Percentiles rank a stretch among this genome's conserved stretches.
phyloP scores from a whole-genome alignment of 2,888 invertebrate genomes.

The Protula sp. region DNA sequence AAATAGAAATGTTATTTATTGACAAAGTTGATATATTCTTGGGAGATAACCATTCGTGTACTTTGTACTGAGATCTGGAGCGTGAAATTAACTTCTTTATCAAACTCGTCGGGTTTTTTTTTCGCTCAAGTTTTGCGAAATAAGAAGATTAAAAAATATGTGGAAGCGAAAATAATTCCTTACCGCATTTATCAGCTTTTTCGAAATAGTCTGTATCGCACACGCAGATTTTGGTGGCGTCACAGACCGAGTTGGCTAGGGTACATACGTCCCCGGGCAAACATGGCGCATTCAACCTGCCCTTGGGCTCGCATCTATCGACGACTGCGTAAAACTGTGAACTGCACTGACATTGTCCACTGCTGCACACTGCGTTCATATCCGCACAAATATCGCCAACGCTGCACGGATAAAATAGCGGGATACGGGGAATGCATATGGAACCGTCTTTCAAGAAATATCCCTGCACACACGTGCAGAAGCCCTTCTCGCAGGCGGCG shows the following conservation, averaged over 20 bases:
- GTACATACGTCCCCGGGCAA: slow-evolving; percentile 12
- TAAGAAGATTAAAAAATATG: too few species aligned
- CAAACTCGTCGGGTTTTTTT: too few species aligned
- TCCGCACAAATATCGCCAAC: slow-evolving; percentile 17
- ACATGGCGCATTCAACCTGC: slow-evolving; percentile 16
- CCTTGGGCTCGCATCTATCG: slow-evolving; percentile 14
- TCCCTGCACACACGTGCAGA: slow-evolving; percentile 14
- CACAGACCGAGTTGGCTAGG: slow-evolving; percentile 11
- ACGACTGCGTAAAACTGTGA: slow-evolving; percentile 10
- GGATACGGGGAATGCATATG: slow-evolving; percentile 15
- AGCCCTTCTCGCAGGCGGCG: slow-evolving; percentile 13
- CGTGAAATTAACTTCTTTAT: too few species aligned
- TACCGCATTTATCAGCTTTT: slow-evolving; percentile 15
- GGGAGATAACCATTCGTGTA: too few species aligned
- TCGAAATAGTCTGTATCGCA: slow-evolving; percentile 14
- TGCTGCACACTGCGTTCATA: slow-evolving; percentile 17
- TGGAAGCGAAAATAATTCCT: too few species aligned
- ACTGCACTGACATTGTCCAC: slow-evolving; percentile 17
- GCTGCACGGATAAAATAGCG: slow-evolving; percentile 17
- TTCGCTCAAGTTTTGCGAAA: too few species aligned
- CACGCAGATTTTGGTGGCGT: slow-evolving; percentile 11
- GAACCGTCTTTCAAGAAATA: slow-evolving; percentile 17
- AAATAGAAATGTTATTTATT: too few species aligned
- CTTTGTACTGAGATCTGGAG: too few species aligned
- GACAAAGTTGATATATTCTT: too few species aligned